Percentiles rank a stretch among this genome's conserved stretches.
These are phyloP conservation scores for Pogonomyrmex barbatus DNA, from an alignment of 1,140 invertebrate species.

Conservation along the genomic window DNA sequence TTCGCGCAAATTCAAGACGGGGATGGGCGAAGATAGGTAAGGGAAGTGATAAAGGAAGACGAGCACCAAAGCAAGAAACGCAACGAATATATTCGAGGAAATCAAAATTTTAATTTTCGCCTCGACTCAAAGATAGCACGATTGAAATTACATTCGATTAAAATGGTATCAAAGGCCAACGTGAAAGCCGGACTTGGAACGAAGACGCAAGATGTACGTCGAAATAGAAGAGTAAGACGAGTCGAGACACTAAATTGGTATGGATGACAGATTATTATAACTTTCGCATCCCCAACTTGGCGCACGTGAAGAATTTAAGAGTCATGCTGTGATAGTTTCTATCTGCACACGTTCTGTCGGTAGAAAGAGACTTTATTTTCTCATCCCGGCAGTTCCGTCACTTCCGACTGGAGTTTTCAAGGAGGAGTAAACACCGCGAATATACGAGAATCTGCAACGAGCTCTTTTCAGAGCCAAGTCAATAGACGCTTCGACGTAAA, in stretches of 20 bases:
- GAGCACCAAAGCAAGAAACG: background rate
- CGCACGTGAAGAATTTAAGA: constrained; percentile 16
- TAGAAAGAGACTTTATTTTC: constrained; percentile 41
- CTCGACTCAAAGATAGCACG: background rate
- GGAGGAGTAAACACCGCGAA: constrained; percentile 35
- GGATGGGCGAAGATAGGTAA: background rate
- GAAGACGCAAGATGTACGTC: background rate
- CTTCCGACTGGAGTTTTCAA: constrained; percentile 28
- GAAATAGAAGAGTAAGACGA: background rate
- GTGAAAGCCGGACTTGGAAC: background rate
- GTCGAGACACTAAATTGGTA: background rate
- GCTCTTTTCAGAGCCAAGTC: constrained; percentile 17
- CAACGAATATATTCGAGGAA: background rate
- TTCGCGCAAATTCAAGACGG: constrained; percentile 51
- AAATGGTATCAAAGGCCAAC: background rate
- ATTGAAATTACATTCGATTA: background rate
- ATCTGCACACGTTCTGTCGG: constrained; percentile 4
- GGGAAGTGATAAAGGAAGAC: background rate
- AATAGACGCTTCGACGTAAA: constrained; percentile 54
- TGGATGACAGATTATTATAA: constrained; percentile 20
- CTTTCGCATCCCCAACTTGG: background rate
- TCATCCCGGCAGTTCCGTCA: constrained; percentile 31
- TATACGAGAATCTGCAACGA: constrained; percentile 36
- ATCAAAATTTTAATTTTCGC: background rate
- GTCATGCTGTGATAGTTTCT: background rate